phyloP scores from a whole-genome alignment of 2,113 vertebrate genomes.

The Tichodroma muraria region DNA sequence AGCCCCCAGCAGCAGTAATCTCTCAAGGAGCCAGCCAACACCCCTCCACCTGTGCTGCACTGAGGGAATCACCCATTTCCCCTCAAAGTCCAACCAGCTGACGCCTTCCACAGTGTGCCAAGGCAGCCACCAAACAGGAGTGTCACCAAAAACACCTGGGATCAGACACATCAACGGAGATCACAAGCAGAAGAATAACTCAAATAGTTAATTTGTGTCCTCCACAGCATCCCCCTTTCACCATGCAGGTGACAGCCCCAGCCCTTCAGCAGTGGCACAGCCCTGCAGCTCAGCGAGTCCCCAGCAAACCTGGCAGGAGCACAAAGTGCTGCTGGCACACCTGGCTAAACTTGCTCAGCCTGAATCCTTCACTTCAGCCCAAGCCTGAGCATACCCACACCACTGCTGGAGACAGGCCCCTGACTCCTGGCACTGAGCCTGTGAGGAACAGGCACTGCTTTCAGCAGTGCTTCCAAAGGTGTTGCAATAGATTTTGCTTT shows the following conservation, averaged over 20 bases:
- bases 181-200: background rate
- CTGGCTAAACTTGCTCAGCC: background rate
- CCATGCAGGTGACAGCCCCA: background rate
- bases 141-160: background rate
- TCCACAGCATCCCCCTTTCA: background rate
- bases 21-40: background rate
- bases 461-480: background rate
- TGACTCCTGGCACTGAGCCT: background rate
- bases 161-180: background rate
- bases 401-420: background rate
- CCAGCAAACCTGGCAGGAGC: background rate
- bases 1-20: background rate
- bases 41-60: background rate
- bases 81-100: background rate
- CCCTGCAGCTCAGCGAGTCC: background rate
- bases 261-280: background rate
- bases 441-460: background rate
- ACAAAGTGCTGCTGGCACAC: background rate
- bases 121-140: background rate
- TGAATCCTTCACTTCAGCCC: background rate
- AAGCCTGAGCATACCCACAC: background rate
- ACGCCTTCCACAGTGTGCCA: background rate
- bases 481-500: too few relatives aligned
- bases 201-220: background rate
- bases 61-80: background rate